Evolutionary conservation across 2,888 invertebrate species (phyloP), one percentile per base, ranked within the genome.

Genomic region (Orthosia cruda): DNA sequence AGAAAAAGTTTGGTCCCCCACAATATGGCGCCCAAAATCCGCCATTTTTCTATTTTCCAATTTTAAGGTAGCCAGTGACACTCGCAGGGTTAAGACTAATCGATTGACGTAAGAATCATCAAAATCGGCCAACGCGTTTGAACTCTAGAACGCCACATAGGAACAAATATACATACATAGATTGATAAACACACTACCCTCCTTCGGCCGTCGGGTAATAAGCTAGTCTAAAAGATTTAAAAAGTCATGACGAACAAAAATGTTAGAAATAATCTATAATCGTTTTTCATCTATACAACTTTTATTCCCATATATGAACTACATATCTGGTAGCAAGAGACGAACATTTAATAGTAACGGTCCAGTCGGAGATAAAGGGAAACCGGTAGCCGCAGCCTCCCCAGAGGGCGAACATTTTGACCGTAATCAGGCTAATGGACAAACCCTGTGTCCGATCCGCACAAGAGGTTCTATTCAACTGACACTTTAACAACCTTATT

Each of bases 381-480:
- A 92, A 89, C 89, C 89, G 89, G 89, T 89, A 88, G 89, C 93
- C 93, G 89, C 92, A 90, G 88, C 88, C 90, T 91, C 94, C 92
- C 88, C 91, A 80, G 90, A 90, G 93, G 92, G 90, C 89, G 93
- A 92, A 89, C 93, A 92, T 94, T 94, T 94, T 93, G 95, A 95
- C 95, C 95, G 95, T 95, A 95, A 95, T 95, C 95, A 95, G 92
- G 91, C 94, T 95, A 95, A 95, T 95, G 95, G 94, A 94, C 93
- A 92, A 93, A 93, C 95, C 94, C 93, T 92, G 94, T 93, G 93
- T 93, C 93, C 94, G 92, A 92, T 93, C 90, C 92, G 90, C 88
- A 92, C 91, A 91, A 93, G 92, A 92, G 89, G 89, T 91, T 90
- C 93, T 90, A 92, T 93, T 92, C 93, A 90, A 90, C 92, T 92